Evolutionary conservation across 2,113 vertebrate genomes (phyloP).

Genomic region (Amphiprion ocellaris): DNA sequence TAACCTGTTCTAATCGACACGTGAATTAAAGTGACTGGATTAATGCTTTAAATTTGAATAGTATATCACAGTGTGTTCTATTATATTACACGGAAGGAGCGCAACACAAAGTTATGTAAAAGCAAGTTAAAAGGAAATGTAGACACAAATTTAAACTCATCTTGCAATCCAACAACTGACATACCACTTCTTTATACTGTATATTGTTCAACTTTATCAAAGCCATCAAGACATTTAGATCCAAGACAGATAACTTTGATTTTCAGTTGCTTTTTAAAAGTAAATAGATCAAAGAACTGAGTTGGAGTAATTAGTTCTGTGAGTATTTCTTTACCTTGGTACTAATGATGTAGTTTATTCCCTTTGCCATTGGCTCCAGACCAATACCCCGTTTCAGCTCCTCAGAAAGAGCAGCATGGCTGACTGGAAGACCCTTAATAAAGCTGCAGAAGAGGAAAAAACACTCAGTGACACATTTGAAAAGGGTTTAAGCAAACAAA

Average conservation of each 20-base stretch:
- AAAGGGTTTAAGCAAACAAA: conserved; percentile 11
- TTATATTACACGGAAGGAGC: background rate
- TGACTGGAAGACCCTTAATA: conserved; percentile 86
- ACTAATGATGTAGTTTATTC: conserved; percentile 89
- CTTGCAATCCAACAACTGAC: background rate
- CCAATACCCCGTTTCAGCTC: conserved; percentile 82
- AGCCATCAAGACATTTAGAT: background rate
- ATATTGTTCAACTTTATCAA: background rate
- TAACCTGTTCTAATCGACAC: background rate
- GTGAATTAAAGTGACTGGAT: too few species aligned
- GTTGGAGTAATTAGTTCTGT: too few species aligned
- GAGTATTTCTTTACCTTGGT: conserved; percentile 82
- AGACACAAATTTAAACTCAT: background rate
- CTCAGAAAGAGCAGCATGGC: conserved; percentile 65
- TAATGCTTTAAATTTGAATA: too few species aligned
- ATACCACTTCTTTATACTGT: background rate
- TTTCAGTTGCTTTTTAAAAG: background rate
- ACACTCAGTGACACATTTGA: background rate
- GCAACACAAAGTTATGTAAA: conserved; percentile 32
- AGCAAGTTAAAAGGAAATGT: conserved; percentile 29
- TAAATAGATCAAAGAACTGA: background rate
- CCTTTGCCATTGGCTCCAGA: conserved; percentile 81
- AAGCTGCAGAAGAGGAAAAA: conserved; percentile 84
- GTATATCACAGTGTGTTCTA: background rate
- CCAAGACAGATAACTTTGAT: background rate